These are phyloP conservation scores for Ceyx cyanopectus DNA, from an alignment of 2,113 vertebrate species.

Conservation along the genomic window DNA sequence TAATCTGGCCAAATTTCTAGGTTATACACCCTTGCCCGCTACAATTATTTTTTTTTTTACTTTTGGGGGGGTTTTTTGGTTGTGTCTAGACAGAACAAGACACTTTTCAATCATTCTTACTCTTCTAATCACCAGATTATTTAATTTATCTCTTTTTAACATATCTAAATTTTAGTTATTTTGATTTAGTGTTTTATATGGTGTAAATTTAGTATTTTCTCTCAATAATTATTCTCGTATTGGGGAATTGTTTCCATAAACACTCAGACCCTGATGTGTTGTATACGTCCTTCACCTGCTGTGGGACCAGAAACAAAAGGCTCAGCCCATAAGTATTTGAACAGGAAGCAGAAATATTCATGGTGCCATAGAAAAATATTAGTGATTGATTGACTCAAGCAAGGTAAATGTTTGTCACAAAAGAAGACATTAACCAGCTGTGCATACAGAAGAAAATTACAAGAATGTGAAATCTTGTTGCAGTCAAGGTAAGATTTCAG, in stretches of 20 bases:
- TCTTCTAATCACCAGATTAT: constrained; percentile 7
- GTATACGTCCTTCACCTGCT: neutral
- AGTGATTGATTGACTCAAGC: neutral
- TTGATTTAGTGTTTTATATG: neutral
- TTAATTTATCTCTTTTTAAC: neutral
- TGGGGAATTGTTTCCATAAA: neutral
- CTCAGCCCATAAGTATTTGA: neutral
- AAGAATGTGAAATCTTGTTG: neutral
- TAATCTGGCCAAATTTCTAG: neutral
- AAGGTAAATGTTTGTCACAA: neutral
- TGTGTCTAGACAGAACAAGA: neutral
- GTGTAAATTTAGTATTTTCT: neutral
- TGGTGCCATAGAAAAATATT: neutral
- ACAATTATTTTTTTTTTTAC: neutral
- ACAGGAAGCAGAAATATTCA: neutral
- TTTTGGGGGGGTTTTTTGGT: neutral
- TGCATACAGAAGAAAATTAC: neutral
- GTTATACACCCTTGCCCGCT: neutral
- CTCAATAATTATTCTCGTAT: neutral
- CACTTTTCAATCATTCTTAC: neutral
- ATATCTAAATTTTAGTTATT: constrained; percentile 7
- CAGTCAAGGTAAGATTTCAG: neutral
- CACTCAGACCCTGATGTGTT: neutral
- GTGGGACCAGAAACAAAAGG: neutral
- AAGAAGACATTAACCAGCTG: neutral